Base-by-base conservation (phyloP, 2,888 invertebrate species). In the Actias luna region DNA sequence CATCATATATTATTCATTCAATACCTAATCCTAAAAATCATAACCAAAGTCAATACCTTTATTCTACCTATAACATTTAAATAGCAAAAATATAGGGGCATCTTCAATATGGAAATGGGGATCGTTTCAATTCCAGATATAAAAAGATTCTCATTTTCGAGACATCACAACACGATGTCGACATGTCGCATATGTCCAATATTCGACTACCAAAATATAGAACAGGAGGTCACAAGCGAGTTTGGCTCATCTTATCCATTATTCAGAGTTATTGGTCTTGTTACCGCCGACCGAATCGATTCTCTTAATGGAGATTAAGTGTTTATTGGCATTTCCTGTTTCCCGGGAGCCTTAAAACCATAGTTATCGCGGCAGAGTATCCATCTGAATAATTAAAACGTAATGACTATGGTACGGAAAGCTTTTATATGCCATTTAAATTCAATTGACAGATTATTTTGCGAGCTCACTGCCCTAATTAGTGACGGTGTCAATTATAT, bases 231-330 rank as follows among this genome's bases (percentile, higher is more conserved):
- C 80, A 76, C 80, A 77, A 76, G 73, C 78, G 72, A 67, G 74
- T 74, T 66, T 61, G 69, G 61, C 65, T 70, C 64, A 71, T 71
- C 78, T 82, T 82, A 86, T 86, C 76, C 82, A 87, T 87, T 85
- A 87, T 87, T 86, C 84, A 86, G 73, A 76, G 70, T 74, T 76
- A 79, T 77, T 73, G 78, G 74, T 71, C 69, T 71, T 66, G 63
- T 73, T 73, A 69, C 71, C 72, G 77, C 71, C 72, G 69, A 75
- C 76, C 72, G 76, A 78, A 75, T 76, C 76, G 74, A 79, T 79
- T 79, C 73, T 74, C 75, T 74, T 85, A 83, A 85, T 83, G 77
- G 80, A 82, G 79, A 82, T 84, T 80, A 84, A 83, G 78, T 81
- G 78, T 78, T 79, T 83, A 82, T 82, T 80, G 80, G 78, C 77